These are phyloP conservation scores for Dermolepida albohirtum DNA, from an alignment of 2,888 invertebrate genomes.

Conservation along the genomic window DNA sequence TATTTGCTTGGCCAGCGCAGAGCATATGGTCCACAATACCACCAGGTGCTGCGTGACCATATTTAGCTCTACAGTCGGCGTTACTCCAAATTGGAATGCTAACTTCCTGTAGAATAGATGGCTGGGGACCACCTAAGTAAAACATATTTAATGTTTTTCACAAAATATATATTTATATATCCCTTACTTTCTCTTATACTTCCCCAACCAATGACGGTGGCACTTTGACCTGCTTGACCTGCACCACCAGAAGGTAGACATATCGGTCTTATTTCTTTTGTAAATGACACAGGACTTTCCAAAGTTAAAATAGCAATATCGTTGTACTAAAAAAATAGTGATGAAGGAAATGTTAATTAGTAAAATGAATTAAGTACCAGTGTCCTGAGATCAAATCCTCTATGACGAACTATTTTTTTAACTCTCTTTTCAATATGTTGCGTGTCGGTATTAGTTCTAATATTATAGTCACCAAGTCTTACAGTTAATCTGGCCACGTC, in stretches of 20 bases:
- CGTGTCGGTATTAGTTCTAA: constrained; percentile 79
- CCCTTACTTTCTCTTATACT: constrained; percentile 81
- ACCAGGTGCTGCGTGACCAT: constrained; percentile 88
- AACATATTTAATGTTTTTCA: neutral
- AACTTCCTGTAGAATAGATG: constrained; percentile 84
- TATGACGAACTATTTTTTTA: constrained; percentile 85
- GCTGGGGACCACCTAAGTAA: constrained; percentile 81
- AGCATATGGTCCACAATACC: constrained; percentile 90
- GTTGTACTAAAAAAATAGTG: constrained; percentile 74
- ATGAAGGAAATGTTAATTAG: neutral
- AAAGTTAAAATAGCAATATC: constrained; percentile 86
- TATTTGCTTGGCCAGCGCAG: constrained; percentile 86
- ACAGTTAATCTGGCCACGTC: constrained; percentile 87
- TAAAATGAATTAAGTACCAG: constrained; percentile 69
- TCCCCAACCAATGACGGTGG: constrained; percentile 91
- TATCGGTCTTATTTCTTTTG: constrained; percentile 79
- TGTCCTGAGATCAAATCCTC: constrained; percentile 85
- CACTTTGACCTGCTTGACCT: constrained; percentile 77
- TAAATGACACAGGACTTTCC: constrained; percentile 80
- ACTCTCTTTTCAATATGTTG: constrained; percentile 83
- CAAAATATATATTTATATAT: constrained; percentile 6
- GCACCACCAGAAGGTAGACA: constrained; percentile 75
- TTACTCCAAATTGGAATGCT: constrained; percentile 88
- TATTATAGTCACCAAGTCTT: constrained; percentile 86
- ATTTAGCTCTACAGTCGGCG: constrained; percentile 80